Evolutionary conservation across 2,113 vertebrate genomes (phyloP).

Genomic region (Mastomys coucha): DNA sequence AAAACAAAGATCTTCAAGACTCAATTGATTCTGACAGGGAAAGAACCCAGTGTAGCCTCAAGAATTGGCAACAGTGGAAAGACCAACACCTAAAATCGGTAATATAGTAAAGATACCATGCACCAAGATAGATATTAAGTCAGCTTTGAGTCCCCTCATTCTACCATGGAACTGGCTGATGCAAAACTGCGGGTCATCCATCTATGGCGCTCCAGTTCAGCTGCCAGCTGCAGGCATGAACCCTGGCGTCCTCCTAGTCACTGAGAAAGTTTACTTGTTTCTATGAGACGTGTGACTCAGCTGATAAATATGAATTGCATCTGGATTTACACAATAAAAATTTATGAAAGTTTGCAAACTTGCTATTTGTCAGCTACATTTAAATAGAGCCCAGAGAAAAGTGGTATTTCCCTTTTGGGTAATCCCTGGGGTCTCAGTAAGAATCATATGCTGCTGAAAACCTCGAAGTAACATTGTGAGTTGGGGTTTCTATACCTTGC

Average conservation of each 20-base stretch:
- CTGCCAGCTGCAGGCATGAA: not conserved
- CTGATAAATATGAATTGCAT: constrained; percentile 25
- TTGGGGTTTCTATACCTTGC: not conserved
- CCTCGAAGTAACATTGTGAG: not conserved
- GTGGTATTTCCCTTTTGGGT: not conserved
- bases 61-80: not conserved
- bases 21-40: not conserved
- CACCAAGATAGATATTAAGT: not conserved
- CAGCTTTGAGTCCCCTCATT: not conserved
- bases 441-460: not conserved
- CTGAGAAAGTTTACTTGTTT: not conserved
- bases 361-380: constrained; percentile 31
- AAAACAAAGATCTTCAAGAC: not conserved
- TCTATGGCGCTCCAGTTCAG: not conserved
- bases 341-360: constrained; percentile 52
- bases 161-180: not conserved
- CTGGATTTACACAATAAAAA: constrained; percentile 21
- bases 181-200: not conserved
- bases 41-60: not conserved
- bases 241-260: not conserved
- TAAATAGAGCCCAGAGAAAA: not conserved
- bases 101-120: not conserved
- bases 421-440: not conserved
- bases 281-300: not conserved
- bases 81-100: constrained; percentile 18